Evolutionary conservation across 1,140 invertebrate genomes (phyloP), one percentile per base, ranked within the genome.

Genomic region (Trichomalopsis sarcophagae): DNA sequence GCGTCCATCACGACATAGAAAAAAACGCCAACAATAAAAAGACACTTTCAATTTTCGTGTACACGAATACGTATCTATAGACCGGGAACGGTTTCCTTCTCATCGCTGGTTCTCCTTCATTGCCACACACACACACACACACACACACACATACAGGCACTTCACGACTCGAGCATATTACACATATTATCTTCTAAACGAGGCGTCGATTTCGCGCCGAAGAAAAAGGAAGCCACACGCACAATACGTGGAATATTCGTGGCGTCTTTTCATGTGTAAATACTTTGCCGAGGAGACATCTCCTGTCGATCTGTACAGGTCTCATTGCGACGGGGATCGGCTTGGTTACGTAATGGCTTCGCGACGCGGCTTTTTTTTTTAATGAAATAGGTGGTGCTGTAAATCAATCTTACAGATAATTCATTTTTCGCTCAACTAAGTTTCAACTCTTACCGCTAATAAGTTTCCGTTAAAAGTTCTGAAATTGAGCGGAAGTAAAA

Each of bases 191-290:
- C 55, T 62, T 62, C 55, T 21, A 55, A 74, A 84, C 68, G 47
- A 36, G 23, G 73, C 84, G 71, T 50, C 33, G 55, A 68, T 74
- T 75, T 79, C 76, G 30, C 62, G 50, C 10, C 6, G n/a, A 3
- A 23, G 27, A 23, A 77, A 55, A 47, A 55, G 10, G 44, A 77
- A 75, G 36, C 30, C 17, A 33, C n/a, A n/a, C 40, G 75, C 27
- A 79, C 27, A 79, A 79, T 66, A 69, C 13, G 36, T 47, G 40
- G 36, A 76, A 79, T 79, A 89, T 90, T 90, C 84, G 84, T 85
- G 82, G 84, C 78, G 79, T 86, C 89, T 90, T 91, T 92, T 91
- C 90, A 89, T 89, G 88, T 91, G 91, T 86, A 91, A 82, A 86
- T 82, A 79, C 23, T 13, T 27, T 10, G 33, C 14, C 23, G 7